These are phyloP conservation scores for Aptenodytes patagonicus DNA, from an alignment of 2,113 vertebrate genomes.

Conservation along the genomic window DNA sequence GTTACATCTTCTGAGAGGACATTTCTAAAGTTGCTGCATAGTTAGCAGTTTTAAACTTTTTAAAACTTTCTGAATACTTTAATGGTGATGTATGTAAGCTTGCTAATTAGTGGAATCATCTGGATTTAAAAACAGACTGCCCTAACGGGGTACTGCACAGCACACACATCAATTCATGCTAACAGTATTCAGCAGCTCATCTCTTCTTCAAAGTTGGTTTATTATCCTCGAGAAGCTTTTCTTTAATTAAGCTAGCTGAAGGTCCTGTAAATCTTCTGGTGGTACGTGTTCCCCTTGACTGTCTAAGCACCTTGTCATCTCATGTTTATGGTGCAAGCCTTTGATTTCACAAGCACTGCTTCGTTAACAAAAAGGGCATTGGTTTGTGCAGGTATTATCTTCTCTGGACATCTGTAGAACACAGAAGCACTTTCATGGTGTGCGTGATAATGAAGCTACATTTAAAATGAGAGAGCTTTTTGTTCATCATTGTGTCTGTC, in stretches of 20 bases:
- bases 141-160: background rate
- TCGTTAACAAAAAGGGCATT: background rate
- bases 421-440: background rate
- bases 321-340: background rate
- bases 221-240: constrained; percentile 3
- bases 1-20: background rate
- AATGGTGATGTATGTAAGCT: background rate
- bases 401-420: background rate
- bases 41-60: background rate
- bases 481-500: background rate
- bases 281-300: background rate
- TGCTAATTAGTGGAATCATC: constrained; percentile 41
- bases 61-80: background rate
- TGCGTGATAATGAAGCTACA: background rate
- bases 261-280: background rate
- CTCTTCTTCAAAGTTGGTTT: background rate
- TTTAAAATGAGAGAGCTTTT: background rate
- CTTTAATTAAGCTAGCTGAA: constrained; percentile 4
- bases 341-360: background rate
- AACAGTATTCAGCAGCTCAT: background rate
- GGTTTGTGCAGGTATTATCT: background rate
- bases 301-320: background rate
- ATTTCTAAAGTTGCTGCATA: background rate
- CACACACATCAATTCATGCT: background rate
- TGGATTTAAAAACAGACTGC: constrained; percentile 24